Base-by-base conservation (phyloP, 2,797 vertebrate genomes). In the Martes flavigula region DNA sequence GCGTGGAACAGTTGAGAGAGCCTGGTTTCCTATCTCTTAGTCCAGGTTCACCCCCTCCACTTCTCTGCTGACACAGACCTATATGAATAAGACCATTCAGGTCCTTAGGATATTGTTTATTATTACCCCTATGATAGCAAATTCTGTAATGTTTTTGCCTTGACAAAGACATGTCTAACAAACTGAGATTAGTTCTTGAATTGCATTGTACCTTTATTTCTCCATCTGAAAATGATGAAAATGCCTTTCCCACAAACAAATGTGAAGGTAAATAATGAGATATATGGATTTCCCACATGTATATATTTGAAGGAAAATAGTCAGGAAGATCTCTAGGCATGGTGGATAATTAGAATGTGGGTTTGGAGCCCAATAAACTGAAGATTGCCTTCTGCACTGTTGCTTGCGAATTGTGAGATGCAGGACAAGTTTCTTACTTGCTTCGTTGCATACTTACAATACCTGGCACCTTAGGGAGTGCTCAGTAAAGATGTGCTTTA, bases 391-490 rank as follows among this genome's bases (percentile, higher is more conserved):
- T 58, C 18, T 40, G 30, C 11, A 20, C 17, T 40, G 30, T 17
- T 11, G 13, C 7, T 85, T 32, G 2, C 23, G 18, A 56, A 32
- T 10, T 54, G 35, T 32, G 40, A 77, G 38, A 73, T 7, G 40
- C 13, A 10, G 20, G 8, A 15, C 15, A 66, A 66, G 27, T 13
- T 51, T 95, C 68, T 56, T 64, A 0, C 32, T 32, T 30, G 12
- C 70, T 43, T 32, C 18, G 7, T 77, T 48, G 1, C 35, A 6
- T 25, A 23, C 35, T 35, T 46, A 38, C 4, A 25, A 68, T 46
- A 18, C 35, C 56, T 48, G 18, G 23, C 0, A 3, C 0, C 2
- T 5, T 25, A 8, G 6, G 6, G 9, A 46, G 11, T 64, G 3
- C 13, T 72, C 21, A 35, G 0, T 68, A 64, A 68, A 70, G 5